Base-by-base conservation (phyloP, 2,797 vertebrate genomes). In the Hypotaenidia okinawae region DNA sequence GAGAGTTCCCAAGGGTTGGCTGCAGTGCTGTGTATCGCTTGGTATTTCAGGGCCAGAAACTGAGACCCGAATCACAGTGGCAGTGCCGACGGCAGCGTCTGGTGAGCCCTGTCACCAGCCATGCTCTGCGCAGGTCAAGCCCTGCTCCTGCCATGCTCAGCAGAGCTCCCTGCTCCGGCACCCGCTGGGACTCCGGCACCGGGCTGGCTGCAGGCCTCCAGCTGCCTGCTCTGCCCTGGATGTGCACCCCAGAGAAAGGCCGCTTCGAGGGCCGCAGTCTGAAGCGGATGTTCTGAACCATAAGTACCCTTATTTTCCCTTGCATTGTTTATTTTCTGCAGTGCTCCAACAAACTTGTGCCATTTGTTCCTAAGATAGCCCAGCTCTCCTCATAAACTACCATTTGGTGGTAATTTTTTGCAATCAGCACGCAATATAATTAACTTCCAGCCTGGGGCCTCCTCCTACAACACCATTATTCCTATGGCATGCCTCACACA, bases 181-280 rank as follows among this genome's bases (percentile, higher is more conserved):
- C 61, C 59, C 9, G 49, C 43, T 43, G 7, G 7, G 43, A 18
- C 43, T 43, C 43, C 37, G 16, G 32, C 22, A 5, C 52, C 3
- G 1, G 52, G 33, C 30, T 24, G 52, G 30, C 70, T 67, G 63
- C 35, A 10, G 6, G 51, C 49, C 7, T 6, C 66, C 66, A 25
- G 66, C 52, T 41, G 54, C 49, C 39, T 3, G 30, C 33, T n/a
- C 70, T 14, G 8, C 37, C 43, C 43, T 16, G 18, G 18, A 45
- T 16, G 9, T 19, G 43, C 18, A 9, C 9, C 43, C 43, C 9
- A 9, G 43, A 45, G 18, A 69, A 7, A 68, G 94, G 61, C 28
- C 39, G 3, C 13, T 30, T 49, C 5, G 0, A 13, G 0, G 0
- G 3, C 12, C 9, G 1, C 6, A 28, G 17, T 25, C 80, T 49